A percentile compares a stretch with the other conserved stretches of the same genome.
These are phyloP conservation scores for Ferdinandea cuprea DNA, from an alignment of 2,888 invertebrate species.

Conservation along the genomic window DNA sequence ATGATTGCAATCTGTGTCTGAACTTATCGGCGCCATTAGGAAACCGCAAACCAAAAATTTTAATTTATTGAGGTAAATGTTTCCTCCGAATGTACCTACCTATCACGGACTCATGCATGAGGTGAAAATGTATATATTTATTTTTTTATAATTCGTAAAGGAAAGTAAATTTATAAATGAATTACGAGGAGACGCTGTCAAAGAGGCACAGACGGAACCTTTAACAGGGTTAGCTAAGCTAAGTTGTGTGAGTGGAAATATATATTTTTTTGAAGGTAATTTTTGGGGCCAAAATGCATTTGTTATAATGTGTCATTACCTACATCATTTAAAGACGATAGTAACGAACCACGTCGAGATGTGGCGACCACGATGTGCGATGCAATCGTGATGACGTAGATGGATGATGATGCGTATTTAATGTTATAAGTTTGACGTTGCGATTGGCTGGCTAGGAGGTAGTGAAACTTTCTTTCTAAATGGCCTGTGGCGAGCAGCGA, in stretches of 20 bases:
- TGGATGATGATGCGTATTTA: constrained; percentile 67
- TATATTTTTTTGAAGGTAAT: background rate
- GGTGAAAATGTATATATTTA: constrained; percentile 61
- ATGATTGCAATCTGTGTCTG: constrained; percentile 38
- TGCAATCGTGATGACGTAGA: constrained; percentile 37
- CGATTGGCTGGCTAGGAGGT: background rate
- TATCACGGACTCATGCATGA: constrained; percentile 21
- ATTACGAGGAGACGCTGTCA: background rate
- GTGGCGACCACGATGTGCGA: constrained; percentile 1
- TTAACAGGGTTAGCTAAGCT: constrained; percentile 7
- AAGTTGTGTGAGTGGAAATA: background rate
- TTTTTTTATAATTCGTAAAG: constrained; percentile 52
- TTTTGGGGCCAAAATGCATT: constrained; percentile 6
- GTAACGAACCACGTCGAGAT: constrained; percentile 7
- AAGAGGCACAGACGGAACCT: constrained; percentile 33
- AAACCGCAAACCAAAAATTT: constrained; percentile 51
- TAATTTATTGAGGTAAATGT: constrained; percentile 52
- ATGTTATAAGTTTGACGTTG: constrained; percentile 38
- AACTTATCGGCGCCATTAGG: constrained; percentile 58
- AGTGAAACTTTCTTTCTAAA: constrained; percentile 59
- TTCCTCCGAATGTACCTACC: constrained; percentile 11
- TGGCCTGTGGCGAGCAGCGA: constrained; percentile 45
- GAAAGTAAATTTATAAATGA: constrained; percentile 52
- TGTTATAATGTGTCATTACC: constrained; percentile 21
- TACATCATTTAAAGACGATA: constrained; percentile 37